Base-by-base conservation (phyloP, 2,113 vertebrate genomes). In the Larimichthys crocea region DNA sequence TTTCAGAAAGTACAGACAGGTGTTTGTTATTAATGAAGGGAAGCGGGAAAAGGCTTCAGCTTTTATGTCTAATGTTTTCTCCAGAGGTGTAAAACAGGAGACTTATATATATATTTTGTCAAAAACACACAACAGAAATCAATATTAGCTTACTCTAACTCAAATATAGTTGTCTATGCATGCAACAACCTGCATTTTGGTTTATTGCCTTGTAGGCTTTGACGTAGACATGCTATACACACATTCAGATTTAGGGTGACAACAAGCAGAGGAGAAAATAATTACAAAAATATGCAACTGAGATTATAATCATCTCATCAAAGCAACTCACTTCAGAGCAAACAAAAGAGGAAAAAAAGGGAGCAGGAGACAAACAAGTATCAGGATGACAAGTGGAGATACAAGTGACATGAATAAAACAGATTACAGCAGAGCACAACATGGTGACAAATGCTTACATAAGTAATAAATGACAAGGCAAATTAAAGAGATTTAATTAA, bases 401-500 rank as follows among this genome's bases (percentile, higher is more conserved):
- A 3, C 24, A 59, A 71, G 62, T 68, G 60, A 48, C 22, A 4
- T 40, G 17, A 49, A 52, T 70, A 78, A 60, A 74, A 75, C 42
- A 46, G 49, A 80, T 81, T 44, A 63, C 31, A 86, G 29, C 66
- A 24, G 42, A 64, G 55, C 42, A 26, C n/a, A 11, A 40, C 24
- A 71, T 11, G 65, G 48, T 74, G 74, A 64, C 61, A 80, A 75
- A 76, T 16, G 26, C 48, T 80, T 77, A 74, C 46, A 70, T 56
- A 82, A 76, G 69, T 44, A 16, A 57, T 50, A 57, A 70, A 80
- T 55, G 77, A 68, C 44, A 66, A 40, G 19, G 31, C 35, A 59
- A 60, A 79, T 64, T 66, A 61, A 74, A 83, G 64, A 74, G 42
- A 75, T 74, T 74, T 52, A 77, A 80, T 85, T 85, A 83, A 77